phyloP scores from a whole-genome alignment of 1,140 invertebrate genomes.

The Bacillus rossius region DNA sequence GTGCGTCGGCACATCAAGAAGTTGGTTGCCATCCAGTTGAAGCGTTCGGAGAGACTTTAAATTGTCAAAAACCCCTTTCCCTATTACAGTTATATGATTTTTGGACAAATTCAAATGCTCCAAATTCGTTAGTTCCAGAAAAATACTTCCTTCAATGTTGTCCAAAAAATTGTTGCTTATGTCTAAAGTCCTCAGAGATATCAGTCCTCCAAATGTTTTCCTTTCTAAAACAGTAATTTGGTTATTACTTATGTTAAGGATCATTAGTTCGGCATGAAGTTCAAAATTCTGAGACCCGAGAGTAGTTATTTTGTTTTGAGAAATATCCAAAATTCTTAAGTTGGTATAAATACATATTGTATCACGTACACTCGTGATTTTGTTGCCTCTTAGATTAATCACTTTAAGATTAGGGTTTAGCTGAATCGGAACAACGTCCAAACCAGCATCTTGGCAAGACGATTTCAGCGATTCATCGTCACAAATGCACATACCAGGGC shows the following conservation, averaged over 20 bases:
- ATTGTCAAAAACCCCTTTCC: constrained; percentile 61
- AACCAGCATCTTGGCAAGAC: constrained; percentile 64
- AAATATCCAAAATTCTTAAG: constrained; percentile 70
- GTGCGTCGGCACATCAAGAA: constrained; percentile 62
- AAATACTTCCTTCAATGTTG: constrained; percentile 59
- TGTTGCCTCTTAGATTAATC: constrained; percentile 69
- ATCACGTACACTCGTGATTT: constrained; percentile 62
- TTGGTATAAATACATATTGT: constrained; percentile 74
- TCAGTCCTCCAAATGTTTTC: constrained; percentile 69
- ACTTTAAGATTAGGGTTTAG: constrained; percentile 73
- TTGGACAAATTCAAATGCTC: constrained; percentile 67
- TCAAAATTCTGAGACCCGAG: constrained; percentile 75
- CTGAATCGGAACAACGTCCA: constrained; percentile 82
- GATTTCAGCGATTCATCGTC: constrained; percentile 68
- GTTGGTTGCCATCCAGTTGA: constrained; percentile 66
- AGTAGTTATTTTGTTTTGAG: constrained; percentile 69
- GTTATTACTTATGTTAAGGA: constrained; percentile 72
- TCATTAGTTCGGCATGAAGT: constrained; percentile 59
- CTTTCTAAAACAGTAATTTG: constrained; percentile 60
- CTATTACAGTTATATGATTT: constrained; percentile 58
- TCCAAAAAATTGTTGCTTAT: constrained; percentile 73
- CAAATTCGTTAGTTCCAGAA: constrained; percentile 62
- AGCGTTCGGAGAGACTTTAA: constrained; percentile 61
- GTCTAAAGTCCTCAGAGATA: constrained; percentile 58
- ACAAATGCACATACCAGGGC: constrained; percentile 73